phyloP scores from a whole-genome alignment of 2,888 invertebrate genomes.

The Cryptocephalus moraei region DNA sequence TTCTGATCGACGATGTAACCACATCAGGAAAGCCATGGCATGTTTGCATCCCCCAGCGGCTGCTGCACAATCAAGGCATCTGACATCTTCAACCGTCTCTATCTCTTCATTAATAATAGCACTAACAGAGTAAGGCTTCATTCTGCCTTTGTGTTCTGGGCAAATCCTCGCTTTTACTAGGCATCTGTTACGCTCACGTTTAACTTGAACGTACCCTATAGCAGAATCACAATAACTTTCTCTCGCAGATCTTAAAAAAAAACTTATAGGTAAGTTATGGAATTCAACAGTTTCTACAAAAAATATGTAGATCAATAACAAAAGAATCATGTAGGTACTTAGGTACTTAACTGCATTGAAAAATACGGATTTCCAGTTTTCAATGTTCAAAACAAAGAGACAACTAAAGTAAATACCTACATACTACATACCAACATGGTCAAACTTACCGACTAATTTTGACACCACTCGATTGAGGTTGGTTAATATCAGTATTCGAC shows the following conservation, averaged over 20 bases:
- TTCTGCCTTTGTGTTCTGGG: conserved; percentile 16
- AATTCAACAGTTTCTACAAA: too few relatives aligned
- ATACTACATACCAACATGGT: too few relatives aligned
- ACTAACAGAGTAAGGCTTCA: conserved; percentile 8
- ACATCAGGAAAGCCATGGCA: conserved; percentile 11
- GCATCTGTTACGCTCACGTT: conserved; percentile 12
- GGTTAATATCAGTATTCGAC: background rate
- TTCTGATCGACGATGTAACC: conserved; percentile 9
- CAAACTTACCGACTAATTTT: conserved; percentile 1
- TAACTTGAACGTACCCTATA: conserved; percentile 16
- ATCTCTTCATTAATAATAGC: conserved; percentile 9
- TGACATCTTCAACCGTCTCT: conserved; percentile 2
- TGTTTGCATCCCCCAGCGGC: conserved; percentile 15
- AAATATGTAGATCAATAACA: too few relatives aligned
- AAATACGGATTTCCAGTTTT: too few relatives aligned
- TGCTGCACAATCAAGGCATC: conserved; percentile 12
- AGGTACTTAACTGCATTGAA: too few relatives aligned
- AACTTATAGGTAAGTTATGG: background rate
- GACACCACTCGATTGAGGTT: background rate
- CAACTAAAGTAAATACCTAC: too few relatives aligned
- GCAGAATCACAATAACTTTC: conserved; percentile 12
- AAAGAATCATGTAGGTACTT: too few relatives aligned
- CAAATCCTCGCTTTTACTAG: conserved; percentile 16
- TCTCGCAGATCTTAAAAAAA: conserved; percentile 6
- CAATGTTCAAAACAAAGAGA: background rate